Conservation (phyloP, 1,140 invertebrate species). For the Hyphantria cunea region DNA sequence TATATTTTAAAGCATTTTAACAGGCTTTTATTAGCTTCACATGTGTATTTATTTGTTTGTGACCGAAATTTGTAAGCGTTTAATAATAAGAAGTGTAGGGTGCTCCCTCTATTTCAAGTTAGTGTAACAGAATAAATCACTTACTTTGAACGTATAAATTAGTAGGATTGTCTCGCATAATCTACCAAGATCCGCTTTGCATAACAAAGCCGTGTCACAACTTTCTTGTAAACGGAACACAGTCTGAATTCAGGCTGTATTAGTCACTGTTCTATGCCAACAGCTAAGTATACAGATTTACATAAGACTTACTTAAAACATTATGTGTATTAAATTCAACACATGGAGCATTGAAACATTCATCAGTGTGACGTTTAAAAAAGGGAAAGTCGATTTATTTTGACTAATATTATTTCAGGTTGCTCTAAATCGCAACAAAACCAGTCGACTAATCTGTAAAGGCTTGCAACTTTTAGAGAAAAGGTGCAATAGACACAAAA, state of each 20-base stretch:
- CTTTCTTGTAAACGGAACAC: conserved; percentile 55
- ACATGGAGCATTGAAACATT: conserved; percentile 10
- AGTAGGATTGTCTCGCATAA: neutral
- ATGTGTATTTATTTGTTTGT: too few species aligned
- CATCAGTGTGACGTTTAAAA: conserved; percentile 1
- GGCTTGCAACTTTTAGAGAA: neutral
- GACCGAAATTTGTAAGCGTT: too few species aligned
- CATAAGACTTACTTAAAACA: conserved; percentile 46
- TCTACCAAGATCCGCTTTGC: conserved; percentile 57
- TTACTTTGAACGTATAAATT: neutral
- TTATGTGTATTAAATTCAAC: conserved; percentile 45
- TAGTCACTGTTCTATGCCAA: conserved; percentile 50
- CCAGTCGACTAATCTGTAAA: conserved; percentile 1
- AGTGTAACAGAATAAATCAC: too few species aligned
- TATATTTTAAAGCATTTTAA: too few species aligned
- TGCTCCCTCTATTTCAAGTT: too few species aligned
- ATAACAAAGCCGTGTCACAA: conserved; percentile 67
- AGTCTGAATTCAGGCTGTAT: conserved; percentile 53
- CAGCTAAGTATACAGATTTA: conserved; percentile 38
- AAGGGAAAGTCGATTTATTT: conserved; percentile 34
- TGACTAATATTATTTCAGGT: conserved; percentile 17
- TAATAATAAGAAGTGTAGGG: neutral
- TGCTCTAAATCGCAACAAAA: conserved; percentile 2
- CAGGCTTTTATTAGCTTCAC: too few species aligned
- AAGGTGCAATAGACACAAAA: conserved; percentile 15